A percentile compares a stretch with the other conserved stretches of the same genome.
Conservation (phyloP, 2,888 invertebrate species). For the Mactromeris polynyma region DNA sequence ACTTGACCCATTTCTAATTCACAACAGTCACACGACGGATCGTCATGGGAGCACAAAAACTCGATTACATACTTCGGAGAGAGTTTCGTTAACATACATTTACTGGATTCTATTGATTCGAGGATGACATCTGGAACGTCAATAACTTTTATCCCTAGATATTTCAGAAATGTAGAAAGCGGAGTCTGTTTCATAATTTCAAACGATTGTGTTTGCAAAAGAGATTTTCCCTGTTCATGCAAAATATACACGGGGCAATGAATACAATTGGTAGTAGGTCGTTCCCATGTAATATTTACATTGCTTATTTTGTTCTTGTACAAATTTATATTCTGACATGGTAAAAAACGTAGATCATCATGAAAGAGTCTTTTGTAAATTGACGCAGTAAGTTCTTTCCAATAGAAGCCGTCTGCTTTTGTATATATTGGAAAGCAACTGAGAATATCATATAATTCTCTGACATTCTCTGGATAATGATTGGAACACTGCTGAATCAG, state of each 20-base stretch:
- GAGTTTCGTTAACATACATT: background rate
- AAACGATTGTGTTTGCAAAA: background rate
- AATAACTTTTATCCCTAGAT: background rate
- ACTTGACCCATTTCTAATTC: background rate
- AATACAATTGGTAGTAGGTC: background rate
- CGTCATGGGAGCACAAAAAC: background rate
- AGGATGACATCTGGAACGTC: background rate
- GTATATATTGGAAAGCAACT: background rate
- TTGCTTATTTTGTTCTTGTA: background rate
- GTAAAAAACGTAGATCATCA: background rate
- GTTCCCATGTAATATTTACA: background rate
- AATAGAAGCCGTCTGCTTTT: background rate
- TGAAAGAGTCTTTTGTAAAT: background rate
- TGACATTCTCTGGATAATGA: background rate
- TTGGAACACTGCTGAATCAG: background rate
- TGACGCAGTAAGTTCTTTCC: constrained; percentile 8
- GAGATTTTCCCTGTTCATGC: too few relatives aligned
- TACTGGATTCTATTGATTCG: background rate
- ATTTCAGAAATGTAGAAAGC: background rate
- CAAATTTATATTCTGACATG: background rate
- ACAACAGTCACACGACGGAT: background rate
- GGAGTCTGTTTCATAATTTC: background rate
- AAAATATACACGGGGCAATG: background rate
- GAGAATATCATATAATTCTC: background rate
- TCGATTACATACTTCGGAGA: background rate